Percentiles rank a stretch among this genome's conserved stretches.
These are phyloP conservation scores for Coecobrya sp. DNA, from an alignment of 2,888 invertebrate species.

Conservation along the genomic window DNA sequence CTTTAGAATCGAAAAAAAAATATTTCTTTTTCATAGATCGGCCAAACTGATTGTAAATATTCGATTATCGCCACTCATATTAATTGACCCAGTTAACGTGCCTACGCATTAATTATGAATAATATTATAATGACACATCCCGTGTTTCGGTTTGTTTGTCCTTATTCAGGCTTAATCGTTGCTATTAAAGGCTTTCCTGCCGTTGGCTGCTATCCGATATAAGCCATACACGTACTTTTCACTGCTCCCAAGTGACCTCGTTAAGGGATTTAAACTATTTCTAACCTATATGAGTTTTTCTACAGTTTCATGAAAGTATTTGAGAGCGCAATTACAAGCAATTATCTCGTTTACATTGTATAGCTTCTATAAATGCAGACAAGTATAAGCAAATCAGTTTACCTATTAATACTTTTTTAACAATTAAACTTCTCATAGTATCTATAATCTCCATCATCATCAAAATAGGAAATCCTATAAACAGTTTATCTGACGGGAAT, in stretches of 20 bases:
- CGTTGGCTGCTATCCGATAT: neutral
- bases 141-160: neutral
- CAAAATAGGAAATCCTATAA: neutral
- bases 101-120: neutral
- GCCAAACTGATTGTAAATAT: neutral
- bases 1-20: neutral
- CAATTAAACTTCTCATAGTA: neutral
- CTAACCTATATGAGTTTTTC: neutral
- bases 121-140: neutral
- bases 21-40: neutral
- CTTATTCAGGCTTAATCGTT: neutral
- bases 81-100: neutral
- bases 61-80: neutral
- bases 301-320: neutral
- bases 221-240: neutral
- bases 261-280: neutral
- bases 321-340: neutral
- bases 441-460: neutral
- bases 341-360: neutral
- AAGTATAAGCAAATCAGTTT: neutral
- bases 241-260: constrained; percentile 4
- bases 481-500: neutral
- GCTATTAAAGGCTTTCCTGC: neutral
- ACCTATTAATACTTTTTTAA: neutral
- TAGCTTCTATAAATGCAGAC: neutral